Evolutionary conservation across 2,113 vertebrate species (phyloP).

Genomic region (Galbula dea): DNA sequence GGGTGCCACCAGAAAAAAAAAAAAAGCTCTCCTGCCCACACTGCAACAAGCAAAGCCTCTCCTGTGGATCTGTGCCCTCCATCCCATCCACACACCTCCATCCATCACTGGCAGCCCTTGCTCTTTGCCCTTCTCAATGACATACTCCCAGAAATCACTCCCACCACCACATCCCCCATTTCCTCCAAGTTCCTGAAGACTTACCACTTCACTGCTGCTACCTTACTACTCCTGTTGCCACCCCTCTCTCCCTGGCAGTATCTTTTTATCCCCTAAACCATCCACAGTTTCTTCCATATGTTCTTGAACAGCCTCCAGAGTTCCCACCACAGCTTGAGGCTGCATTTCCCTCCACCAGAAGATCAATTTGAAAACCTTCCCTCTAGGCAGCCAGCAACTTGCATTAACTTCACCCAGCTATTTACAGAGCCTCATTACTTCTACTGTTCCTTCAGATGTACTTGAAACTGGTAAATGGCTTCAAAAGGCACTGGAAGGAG

Average conservation of each 20-base stretch:
- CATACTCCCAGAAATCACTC: neutral
- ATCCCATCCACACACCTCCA: neutral
- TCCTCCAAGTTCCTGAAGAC: neutral
- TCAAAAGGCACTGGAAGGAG: neutral
- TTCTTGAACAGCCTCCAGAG: neutral
- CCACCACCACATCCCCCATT: fast-evolving
- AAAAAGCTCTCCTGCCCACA: neutral
- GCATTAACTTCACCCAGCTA: neutral
- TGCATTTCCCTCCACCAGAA: neutral
- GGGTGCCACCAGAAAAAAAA: neutral
- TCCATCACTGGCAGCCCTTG: neutral
- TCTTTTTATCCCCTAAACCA: neutral
- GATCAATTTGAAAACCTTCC: neutral
- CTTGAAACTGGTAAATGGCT: neutral
- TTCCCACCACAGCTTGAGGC: neutral
- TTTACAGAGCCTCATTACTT: neutral
- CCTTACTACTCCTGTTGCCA: neutral
- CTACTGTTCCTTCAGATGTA: neutral
- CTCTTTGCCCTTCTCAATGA: neutral
- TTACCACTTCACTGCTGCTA: neutral
- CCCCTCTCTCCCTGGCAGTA: neutral
- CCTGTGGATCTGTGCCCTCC: neutral
- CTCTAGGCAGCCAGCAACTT: neutral
- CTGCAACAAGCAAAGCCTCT: neutral
- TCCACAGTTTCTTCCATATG: neutral